These are phyloP conservation scores for Rousettus madagascariensis DNA, from an alignment of 2,797 vertebrate species.

Conservation along the genomic window DNA sequence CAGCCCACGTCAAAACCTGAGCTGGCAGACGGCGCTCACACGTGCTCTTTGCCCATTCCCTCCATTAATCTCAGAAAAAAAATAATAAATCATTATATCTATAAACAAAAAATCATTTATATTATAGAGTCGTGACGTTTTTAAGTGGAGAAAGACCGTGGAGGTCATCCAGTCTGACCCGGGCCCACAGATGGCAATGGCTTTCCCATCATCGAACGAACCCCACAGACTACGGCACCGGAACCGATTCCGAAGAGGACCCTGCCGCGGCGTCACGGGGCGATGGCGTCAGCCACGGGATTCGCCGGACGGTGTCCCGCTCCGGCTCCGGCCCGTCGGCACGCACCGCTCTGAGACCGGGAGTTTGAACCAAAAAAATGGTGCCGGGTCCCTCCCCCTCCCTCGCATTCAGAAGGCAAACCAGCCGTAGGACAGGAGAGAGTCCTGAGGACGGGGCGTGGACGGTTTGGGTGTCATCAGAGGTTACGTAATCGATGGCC, in stretches of 20 bases:
- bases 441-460: rapidly evolving
- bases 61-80: background rate
- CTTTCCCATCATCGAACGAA: background rate
- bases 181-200: background rate
- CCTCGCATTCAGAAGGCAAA: conserved; percentile 87
- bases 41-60: background rate
- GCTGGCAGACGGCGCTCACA: background rate
- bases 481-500: background rate
- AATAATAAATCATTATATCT: background rate
- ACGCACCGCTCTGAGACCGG: conserved; percentile 70
- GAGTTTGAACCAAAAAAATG: conserved; percentile 20
- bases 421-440: conserved; percentile 80
- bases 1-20: background rate
- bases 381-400: conserved; percentile 77
- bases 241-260: background rate
- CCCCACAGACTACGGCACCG: rapidly evolving
- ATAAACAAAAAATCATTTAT: background rate
- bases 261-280: rapidly evolving
- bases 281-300: conserved; percentile 79
- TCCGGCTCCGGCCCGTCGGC: conserved; percentile 85
- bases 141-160: background rate
- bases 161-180: background rate
- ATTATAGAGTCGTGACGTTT: background rate
- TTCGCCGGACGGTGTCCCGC: conserved; percentile 81
- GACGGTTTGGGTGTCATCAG: background rate